Evolutionary conservation across 2,888 invertebrate species (phyloP).

Genomic region (Himalopsyche anomala): DNA sequence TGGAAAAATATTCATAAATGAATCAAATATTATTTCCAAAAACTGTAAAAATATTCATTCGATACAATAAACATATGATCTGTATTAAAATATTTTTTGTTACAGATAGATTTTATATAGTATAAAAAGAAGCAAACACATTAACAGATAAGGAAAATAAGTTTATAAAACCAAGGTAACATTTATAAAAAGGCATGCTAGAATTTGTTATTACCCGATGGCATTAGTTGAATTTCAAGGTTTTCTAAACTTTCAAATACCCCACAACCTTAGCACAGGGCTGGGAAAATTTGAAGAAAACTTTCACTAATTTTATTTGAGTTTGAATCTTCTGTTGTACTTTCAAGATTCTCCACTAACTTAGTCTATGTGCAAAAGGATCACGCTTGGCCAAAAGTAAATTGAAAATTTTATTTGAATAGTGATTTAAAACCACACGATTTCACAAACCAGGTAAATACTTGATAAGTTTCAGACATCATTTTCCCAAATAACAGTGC

Average conservation of each 20-base stretch:
- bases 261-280: slow-evolving; percentile 45
- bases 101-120: too few relatives aligned
- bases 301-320: slow-evolving; percentile 66
- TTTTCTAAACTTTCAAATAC: not conserved
- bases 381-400: slow-evolving; percentile 39
- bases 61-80: too few relatives aligned
- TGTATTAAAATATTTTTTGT: too few relatives aligned
- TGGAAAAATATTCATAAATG: too few relatives aligned
- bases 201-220: not conserved
- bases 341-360: slow-evolving; percentile 60
- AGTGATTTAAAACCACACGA: slow-evolving; percentile 8
- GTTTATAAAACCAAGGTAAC: too few relatives aligned
- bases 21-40: too few relatives aligned
- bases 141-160: too few relatives aligned
- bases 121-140: too few relatives aligned
- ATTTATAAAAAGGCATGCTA: too few relatives aligned
- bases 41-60: too few relatives aligned
- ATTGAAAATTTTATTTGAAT: slow-evolving; percentile 48
- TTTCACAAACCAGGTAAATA: not conserved
- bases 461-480: not conserved
- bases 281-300: slow-evolving; percentile 55
- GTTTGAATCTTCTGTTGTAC: slow-evolving; percentile 65
- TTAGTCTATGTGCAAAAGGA: slow-evolving; percentile 49
- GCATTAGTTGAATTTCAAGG: not conserved
- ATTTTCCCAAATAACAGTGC: too few relatives aligned